These are phyloP conservation scores for Sebastes oblongus DNA, from an alignment of 2,797 vertebrate species.

Conservation along the genomic window DNA sequence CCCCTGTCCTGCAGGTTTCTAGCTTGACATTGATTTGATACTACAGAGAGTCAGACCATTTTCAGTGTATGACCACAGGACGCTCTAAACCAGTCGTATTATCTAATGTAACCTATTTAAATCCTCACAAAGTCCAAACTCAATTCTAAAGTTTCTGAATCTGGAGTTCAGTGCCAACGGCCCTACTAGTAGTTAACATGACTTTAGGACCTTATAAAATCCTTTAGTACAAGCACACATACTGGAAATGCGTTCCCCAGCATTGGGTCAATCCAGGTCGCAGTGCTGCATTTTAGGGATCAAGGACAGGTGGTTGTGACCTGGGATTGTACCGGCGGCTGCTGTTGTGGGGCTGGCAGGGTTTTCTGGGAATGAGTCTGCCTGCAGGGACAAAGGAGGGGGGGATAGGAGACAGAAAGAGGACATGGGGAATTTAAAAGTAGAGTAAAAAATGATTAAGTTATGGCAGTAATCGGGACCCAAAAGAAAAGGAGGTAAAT, in stretches of 20 bases:
- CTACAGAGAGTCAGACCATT: neutral
- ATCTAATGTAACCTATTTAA: neutral
- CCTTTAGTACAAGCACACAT: neutral
- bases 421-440: no score
- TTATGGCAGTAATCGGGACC: constrained; percentile 1
- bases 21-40: neutral
- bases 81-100: neutral
- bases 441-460: no score
- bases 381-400: constrained; percentile 74
- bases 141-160: neutral
- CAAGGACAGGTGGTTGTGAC: constrained; percentile 80
- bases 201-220: neutral
- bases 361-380: constrained; percentile 78
- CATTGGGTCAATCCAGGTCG: constrained; percentile 74
- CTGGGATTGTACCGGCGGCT: constrained; percentile 65
- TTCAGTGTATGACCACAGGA: neutral
- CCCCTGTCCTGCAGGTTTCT: neutral
- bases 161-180: neutral
- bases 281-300: constrained; percentile 87
- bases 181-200: neutral
- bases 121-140: neutral
- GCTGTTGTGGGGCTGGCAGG: constrained; percentile 43
- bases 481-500: neutral
- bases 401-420: constrained; percentile 1
- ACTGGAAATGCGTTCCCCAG: neutral